Percentiles rank a stretch among this genome's conserved stretches.
These are phyloP conservation scores for Trissolcus basalis DNA, from an alignment of 1,140 invertebrate species.

Conservation along the genomic window DNA sequence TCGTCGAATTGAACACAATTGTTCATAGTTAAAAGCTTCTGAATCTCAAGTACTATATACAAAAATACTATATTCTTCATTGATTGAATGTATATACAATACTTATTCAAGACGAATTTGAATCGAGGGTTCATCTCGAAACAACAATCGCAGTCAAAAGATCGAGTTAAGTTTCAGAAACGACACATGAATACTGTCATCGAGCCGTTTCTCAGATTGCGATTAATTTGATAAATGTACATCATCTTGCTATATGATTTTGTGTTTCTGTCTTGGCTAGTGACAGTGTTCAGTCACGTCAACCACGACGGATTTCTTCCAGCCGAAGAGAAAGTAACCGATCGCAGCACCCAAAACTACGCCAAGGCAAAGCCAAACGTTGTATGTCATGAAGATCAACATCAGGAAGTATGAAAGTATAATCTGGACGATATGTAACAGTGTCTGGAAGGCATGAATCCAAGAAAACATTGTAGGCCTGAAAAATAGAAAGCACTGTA, in stretches of 20 bases:
- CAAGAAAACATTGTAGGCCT: conserved; percentile 87
- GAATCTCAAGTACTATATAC: conserved; percentile 43
- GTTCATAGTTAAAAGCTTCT: conserved; percentile 16
- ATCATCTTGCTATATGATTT: conserved; percentile 33
- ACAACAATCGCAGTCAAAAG: too few relatives aligned
- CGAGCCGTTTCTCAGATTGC: not conserved
- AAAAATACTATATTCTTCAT: conserved; percentile 48
- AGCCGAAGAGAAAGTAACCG: conserved; percentile 96
- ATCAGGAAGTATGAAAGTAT: conserved; percentile 95
- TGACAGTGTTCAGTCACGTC: conserved; percentile 97
- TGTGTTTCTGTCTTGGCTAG: conserved; percentile 73
- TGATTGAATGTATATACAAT: conserved; percentile 42
- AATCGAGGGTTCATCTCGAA: not conserved
- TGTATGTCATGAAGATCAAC: conserved; percentile 99
- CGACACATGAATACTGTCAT: not conserved
- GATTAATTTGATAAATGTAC: conserved; percentile 11
- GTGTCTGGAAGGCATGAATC: conserved; percentile 90
- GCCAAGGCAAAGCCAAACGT: conserved; percentile 93
- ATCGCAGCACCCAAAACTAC: conserved; percentile 92
- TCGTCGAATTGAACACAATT: conserved; percentile 23
- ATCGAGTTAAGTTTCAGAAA: too few relatives aligned
- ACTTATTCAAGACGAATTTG: conserved; percentile 25
- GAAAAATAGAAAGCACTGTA: conserved; percentile 61
- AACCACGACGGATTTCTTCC: conserved; percentile 92
- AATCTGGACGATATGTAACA: conserved; percentile 93